Percentiles rank a stretch among this genome's conserved stretches.
Evolutionary conservation across 2,888 invertebrate species (phyloP).

Genomic region (Ophion slaviceki): DNA sequence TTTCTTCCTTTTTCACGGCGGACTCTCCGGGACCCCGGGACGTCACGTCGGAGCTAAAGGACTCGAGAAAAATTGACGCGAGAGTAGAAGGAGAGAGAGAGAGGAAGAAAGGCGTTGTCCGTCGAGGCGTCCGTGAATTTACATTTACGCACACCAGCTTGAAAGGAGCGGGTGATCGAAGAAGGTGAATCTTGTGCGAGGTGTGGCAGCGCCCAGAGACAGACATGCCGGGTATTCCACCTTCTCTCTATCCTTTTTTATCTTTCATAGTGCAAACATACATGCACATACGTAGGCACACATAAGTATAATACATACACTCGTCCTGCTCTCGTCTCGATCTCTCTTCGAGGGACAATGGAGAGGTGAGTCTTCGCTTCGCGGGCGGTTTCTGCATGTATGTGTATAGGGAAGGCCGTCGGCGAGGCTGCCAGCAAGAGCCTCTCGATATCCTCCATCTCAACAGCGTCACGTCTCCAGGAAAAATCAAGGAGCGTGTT

Average conservation of each 20-base stretch:
- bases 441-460: conserved; percentile 51
- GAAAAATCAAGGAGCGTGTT: conserved; percentile 58
- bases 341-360: conserved; percentile 65
- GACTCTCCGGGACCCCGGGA: conserved; percentile 39
- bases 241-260: conserved; percentile 37
- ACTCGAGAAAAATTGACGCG: conserved; percentile 49
- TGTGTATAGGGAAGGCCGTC: conserved; percentile 63
- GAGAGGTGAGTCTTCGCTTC: conserved; percentile 65
- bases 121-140: conserved; percentile 65
- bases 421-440: conserved; percentile 64
- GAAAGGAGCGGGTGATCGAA: conserved; percentile 59
- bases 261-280: conserved; percentile 29
- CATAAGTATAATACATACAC: conserved; percentile 7
- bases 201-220: conserved; percentile 67
- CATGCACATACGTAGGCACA: conserved; percentile 17
- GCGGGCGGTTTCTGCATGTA: conserved; percentile 55
- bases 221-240: conserved; percentile 63
- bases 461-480: conserved; percentile 35
- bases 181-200: conserved; percentile 66
- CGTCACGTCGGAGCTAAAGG: conserved; percentile 38
- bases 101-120: conserved; percentile 60
- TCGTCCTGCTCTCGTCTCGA: conserved; percentile 56
- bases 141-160: conserved; percentile 65
- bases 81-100: conserved; percentile 29
- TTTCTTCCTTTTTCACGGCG: conserved; percentile 50